A percentile compares a stretch with the other conserved stretches of the same genome.
Evolutionary conservation across 2,113 vertebrate species (phyloP).

Genomic region (Channa maculata): DNA sequence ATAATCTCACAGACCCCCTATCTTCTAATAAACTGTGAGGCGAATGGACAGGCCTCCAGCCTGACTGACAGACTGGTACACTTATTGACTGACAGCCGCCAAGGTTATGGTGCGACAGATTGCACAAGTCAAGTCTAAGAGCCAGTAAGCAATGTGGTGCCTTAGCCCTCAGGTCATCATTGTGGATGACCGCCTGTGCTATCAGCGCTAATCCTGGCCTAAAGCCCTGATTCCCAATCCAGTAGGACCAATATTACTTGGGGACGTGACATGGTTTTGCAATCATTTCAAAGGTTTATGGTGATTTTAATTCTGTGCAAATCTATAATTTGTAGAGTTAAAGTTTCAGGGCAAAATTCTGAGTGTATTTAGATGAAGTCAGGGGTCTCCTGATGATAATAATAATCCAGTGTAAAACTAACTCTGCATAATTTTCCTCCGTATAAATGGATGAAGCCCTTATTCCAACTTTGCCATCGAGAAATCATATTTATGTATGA

Average conservation of each 20-base stretch:
- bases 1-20: constrained; percentile 56
- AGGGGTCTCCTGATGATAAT: background rate
- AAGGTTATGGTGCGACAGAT: constrained; percentile 51
- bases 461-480: background rate
- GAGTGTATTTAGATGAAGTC: too few species aligned
- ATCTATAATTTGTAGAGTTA: background rate
- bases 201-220: constrained; percentile 60
- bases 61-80: constrained; percentile 39
- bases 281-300: constrained; percentile 3
- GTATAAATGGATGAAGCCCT: background rate
- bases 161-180: constrained; percentile 38
- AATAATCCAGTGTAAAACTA: background rate
- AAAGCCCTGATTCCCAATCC: constrained; percentile 7
- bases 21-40: constrained; percentile 47
- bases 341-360: background rate
- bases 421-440: background rate
- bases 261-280: constrained; percentile 24
- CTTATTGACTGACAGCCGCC: constrained; percentile 39
- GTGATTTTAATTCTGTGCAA: constrained; percentile 16
- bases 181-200: constrained; percentile 23
- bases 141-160: constrained; percentile 14
- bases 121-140: constrained; percentile 39
- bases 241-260: background rate
- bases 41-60: constrained; percentile 38
- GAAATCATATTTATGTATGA: too few species aligned